phyloP scores from a whole-genome alignment of 2,113 vertebrate genomes.

The Cynopterus brachyotis region DNA sequence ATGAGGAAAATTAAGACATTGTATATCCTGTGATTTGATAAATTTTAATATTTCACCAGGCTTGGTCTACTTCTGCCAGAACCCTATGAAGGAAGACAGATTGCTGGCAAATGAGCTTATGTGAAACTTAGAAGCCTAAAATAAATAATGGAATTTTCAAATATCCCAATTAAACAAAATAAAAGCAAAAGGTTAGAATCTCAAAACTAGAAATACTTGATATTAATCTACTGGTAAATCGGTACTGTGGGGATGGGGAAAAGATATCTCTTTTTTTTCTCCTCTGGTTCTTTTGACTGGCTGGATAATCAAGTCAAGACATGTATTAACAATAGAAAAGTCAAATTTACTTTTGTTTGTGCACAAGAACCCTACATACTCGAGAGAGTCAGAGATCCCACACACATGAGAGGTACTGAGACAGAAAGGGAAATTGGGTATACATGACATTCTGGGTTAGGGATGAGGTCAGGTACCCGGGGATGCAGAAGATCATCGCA shows the following conservation, averaged over 20 bases:
- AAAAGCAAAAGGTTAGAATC: conserved; percentile 31
- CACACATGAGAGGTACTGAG: not conserved
- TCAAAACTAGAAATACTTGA: conserved; percentile 8
- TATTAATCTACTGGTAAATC: not conserved
- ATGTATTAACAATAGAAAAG: not conserved
- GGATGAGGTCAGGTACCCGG: not conserved
- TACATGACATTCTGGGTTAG: not conserved
- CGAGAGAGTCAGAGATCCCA: not conserved
- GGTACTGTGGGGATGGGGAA: not conserved
- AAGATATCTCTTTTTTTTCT: not conserved
- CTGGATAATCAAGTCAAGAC: not conserved
- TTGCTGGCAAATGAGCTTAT: not conserved
- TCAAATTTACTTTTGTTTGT: not conserved
- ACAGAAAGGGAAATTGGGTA: not conserved
- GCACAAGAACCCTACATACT: not conserved
- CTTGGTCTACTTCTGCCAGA: conserved; percentile 17
- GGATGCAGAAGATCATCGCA: not conserved
- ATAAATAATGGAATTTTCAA: not conserved
- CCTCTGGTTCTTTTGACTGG: not conserved
- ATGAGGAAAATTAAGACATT: not conserved
- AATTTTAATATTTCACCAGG: conserved; percentile 34
- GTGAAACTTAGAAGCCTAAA: conserved; percentile 16
- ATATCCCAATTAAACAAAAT: conserved; percentile 47
- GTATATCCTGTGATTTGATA: conserved; percentile 1
- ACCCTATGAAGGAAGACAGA: not conserved